Percentiles rank a stretch among this genome's conserved stretches.
Evolutionary conservation across 2,797 vertebrate species (phyloP).

Genomic region (Pangasius mekongensis): DNA sequence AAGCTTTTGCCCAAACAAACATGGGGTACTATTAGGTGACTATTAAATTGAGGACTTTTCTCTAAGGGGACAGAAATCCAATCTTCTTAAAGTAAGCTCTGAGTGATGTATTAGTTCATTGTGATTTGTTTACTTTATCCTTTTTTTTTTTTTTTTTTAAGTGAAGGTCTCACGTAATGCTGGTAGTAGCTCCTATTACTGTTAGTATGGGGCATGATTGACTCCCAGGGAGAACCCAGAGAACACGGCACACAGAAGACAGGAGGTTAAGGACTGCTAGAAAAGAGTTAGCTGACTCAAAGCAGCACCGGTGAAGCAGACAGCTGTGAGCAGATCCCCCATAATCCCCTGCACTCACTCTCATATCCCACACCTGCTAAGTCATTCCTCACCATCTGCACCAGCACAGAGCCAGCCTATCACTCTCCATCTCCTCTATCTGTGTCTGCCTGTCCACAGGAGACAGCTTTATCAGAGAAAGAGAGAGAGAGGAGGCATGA

Average conservation of each 20-base stretch:
- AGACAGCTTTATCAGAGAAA: slow-evolving; percentile 14
- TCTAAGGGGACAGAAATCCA: background rate
- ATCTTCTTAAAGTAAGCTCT: background rate
- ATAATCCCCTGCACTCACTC: slow-evolving; percentile 45
- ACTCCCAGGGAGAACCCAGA: background rate
- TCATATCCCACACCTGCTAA: slow-evolving; percentile 49
- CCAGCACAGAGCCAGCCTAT: slow-evolving; percentile 25
- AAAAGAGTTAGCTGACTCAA: slow-evolving; percentile 15
- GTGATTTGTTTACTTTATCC: background rate
- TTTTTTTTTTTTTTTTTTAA: background rate
- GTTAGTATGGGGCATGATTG: background rate
- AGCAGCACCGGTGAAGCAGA: slow-evolving; percentile 1
- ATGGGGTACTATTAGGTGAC: background rate
- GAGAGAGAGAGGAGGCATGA: background rate
- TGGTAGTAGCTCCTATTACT: background rate
- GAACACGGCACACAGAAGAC: background rate
- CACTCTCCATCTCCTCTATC: slow-evolving; percentile 34
- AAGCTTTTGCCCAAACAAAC: background rate
- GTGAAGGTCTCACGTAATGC: background rate
- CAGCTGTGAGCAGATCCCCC: slow-evolving; percentile 30
- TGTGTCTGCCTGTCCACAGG: slow-evolving; percentile 22
- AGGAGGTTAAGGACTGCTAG: background rate
- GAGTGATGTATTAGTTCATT: no score
- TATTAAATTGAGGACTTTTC: background rate
- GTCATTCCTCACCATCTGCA: slow-evolving; percentile 39